Evolutionary conservation across 2,888 invertebrate species (phyloP).

Genomic region (Mellilla xanthometata): DNA sequence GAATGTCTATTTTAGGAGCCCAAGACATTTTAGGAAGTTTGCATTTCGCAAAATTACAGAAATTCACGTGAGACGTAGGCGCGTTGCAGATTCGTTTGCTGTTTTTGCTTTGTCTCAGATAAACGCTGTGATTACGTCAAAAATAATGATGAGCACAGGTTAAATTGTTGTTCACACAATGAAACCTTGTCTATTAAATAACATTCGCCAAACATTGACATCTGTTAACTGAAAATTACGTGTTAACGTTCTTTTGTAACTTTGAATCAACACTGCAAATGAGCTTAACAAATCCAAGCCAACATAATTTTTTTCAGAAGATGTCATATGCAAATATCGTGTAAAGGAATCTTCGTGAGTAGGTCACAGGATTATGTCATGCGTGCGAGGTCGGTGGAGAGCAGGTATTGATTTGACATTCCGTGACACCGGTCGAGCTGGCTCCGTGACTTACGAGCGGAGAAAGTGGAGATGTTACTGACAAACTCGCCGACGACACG

Average conservation of each 20-base stretch:
- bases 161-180: slow-evolving; percentile 8
- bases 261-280: background rate
- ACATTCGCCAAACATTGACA: slow-evolving; percentile 4
- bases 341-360: slow-evolving; percentile 20
- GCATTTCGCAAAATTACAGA: slow-evolving; percentile 26
- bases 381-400: slow-evolving; percentile 41
- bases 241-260: background rate
- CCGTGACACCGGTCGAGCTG: slow-evolving; percentile 31
- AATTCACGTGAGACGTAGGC: slow-evolving; percentile 16
- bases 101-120: slow-evolving; percentile 8
- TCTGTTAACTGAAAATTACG: background rate
- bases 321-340: slow-evolving; percentile 7
- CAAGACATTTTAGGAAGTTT: slow-evolving; percentile 29
- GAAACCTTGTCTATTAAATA: slow-evolving; percentile 2
- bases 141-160: slow-evolving; percentile 5
- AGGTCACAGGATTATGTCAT: slow-evolving; percentile 47
- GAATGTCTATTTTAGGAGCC: slow-evolving; percentile 26
- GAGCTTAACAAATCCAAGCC: background rate
- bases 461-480: slow-evolving; percentile 48
- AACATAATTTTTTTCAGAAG: slow-evolving; percentile 9
- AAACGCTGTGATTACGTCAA: slow-evolving; percentile 7
- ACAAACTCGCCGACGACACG: slow-evolving; percentile 33
- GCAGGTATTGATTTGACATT: slow-evolving; percentile 54
- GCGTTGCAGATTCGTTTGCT: slow-evolving; percentile 13
- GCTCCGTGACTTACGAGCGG: slow-evolving; percentile 52